Conservation (phyloP, 1,140 invertebrate genomes). For the Cyphomyrmex costatus region DNA sequence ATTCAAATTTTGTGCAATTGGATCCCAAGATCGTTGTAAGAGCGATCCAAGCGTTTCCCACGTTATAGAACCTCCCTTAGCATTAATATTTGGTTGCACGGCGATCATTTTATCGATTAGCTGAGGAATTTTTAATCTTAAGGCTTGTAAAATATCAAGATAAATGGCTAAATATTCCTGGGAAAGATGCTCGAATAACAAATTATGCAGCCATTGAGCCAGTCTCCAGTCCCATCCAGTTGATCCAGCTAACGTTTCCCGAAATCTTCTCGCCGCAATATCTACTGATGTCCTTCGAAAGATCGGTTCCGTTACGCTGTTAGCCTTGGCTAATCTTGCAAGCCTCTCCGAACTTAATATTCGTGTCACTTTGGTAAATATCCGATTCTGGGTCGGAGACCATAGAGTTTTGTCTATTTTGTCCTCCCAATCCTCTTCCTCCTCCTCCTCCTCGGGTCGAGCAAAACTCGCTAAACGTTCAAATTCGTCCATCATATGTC, state of each 20-base stretch:
- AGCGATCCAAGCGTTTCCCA: constrained; percentile 89
- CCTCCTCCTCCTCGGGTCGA: constrained; percentile 88
- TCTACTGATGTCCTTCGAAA: constrained; percentile 90
- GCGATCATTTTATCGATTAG: constrained; percentile 92
- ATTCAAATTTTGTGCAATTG: constrained; percentile 87
- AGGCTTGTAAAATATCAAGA: constrained; percentile 92
- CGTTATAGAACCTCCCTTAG: constrained; percentile 83
- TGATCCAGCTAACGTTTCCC: constrained; percentile 89
- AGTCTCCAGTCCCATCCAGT: constrained; percentile 91
- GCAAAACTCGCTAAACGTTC: constrained; percentile 89
- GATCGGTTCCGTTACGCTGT: constrained; percentile 89
- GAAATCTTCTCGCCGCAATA: constrained; percentile 90
- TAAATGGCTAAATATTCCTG: constrained; percentile 91
- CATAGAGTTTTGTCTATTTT: constrained; percentile 90
- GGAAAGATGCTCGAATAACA: constrained; percentile 91
- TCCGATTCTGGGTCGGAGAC: constrained; percentile 89
- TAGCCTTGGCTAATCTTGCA: constrained; percentile 88
- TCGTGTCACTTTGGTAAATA: constrained; percentile 90
- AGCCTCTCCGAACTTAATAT: constrained; percentile 92
- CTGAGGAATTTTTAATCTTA: constrained; percentile 92
- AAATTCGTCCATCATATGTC: constrained; percentile 91
- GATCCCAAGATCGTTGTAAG: constrained; percentile 93
- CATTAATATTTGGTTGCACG: constrained; percentile 85
- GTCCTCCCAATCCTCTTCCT: constrained; percentile 92
- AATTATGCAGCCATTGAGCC: constrained; percentile 93